A percentile compares a stretch with the other conserved stretches of the same genome.
These are phyloP conservation scores for Hyperopisus bebe DNA, from an alignment of 2,113 vertebrate genomes.

Conservation along the genomic window DNA sequence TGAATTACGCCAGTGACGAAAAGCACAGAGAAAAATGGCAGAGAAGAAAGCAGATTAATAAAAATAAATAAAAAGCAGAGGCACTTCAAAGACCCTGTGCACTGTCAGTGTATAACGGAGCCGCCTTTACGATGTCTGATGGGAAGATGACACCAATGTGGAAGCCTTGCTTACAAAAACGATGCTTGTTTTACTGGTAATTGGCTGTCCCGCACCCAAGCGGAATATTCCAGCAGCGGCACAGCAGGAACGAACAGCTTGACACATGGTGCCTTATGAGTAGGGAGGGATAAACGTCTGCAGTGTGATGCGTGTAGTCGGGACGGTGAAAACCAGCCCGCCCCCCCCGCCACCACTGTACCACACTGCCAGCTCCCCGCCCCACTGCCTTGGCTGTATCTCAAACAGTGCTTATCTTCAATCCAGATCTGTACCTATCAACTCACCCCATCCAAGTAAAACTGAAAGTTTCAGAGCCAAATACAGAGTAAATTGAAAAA, in stretches of 20 bases:
- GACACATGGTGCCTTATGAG: constrained; percentile 11
- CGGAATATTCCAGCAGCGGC: not conserved
- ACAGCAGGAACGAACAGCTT: constrained; percentile 18
- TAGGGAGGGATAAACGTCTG: not conserved
- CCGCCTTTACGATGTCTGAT: constrained; percentile 55
- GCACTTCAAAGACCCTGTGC: constrained; percentile 58
- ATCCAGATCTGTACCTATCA: not conserved
- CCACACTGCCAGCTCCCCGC: too few species aligned
- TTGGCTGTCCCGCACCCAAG: constrained; percentile 63
- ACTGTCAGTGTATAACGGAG: constrained; percentile 58
- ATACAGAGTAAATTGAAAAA: too few species aligned
- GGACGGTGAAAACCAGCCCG: not conserved
- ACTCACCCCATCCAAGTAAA: not conserved
- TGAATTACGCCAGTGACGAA: not conserved
- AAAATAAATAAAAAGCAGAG: constrained; percentile 56
- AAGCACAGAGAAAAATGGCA: not conserved
- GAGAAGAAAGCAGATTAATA: constrained; percentile 52
- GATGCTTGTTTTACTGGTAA: constrained; percentile 62
- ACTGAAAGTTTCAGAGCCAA: not conserved
- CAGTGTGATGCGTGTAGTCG: not conserved
- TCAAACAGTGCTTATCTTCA: not conserved
- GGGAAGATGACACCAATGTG: constrained; percentile 33
- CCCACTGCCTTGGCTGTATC: not conserved
- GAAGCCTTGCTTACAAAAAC: constrained; percentile 58
- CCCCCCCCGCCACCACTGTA: not conserved